Conservation (phyloP, 2,797 vertebrate genomes). For the Fistularia commersonii region DNA sequence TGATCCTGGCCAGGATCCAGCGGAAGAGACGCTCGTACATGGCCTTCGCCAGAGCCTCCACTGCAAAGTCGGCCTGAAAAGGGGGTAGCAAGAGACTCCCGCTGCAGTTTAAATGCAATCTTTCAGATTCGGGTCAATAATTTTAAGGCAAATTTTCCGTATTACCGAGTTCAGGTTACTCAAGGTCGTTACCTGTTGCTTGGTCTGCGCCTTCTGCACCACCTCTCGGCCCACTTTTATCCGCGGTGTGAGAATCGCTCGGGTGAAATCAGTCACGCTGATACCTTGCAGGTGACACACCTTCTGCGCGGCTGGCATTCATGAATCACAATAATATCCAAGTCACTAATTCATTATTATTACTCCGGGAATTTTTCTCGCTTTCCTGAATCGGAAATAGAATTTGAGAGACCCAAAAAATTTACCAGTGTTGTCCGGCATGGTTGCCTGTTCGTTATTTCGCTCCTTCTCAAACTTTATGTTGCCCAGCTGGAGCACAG, state of each 20-base stretch:
- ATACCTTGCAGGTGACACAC: constrained; percentile 94
- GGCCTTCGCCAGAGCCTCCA: constrained; percentile 95
- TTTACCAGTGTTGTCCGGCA: constrained; percentile 94
- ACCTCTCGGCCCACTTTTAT: constrained; percentile 96
- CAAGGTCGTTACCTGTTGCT: constrained; percentile 84
- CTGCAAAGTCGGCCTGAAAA: constrained; percentile 87
- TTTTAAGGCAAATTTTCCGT: not conserved
- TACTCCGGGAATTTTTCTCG: too few species aligned
- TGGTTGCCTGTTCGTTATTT: constrained; percentile 93
- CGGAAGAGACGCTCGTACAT: constrained; percentile 93
- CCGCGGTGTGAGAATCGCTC: constrained; percentile 89
- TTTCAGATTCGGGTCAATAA: not conserved
- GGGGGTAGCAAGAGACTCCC: not conserved
- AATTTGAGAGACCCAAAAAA: not conserved
- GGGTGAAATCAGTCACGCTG: constrained; percentile 94
- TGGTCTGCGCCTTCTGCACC: constrained; percentile 98
- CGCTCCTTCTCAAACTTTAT: constrained; percentile 96
- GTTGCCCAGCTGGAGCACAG: constrained; percentile 92
- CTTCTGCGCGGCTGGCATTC: constrained; percentile 87
- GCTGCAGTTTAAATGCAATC: not conserved
- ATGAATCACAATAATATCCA: not conserved
- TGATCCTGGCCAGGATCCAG: constrained; percentile 89
- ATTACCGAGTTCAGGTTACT: not conserved
- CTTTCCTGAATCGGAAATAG: not conserved
- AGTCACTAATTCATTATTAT: too few species aligned